Evolutionary conservation across 2,797 vertebrate genomes (phyloP), one percentile per base, ranked within the genome.

Genomic region (Eutrigla gurnardus): DNA sequence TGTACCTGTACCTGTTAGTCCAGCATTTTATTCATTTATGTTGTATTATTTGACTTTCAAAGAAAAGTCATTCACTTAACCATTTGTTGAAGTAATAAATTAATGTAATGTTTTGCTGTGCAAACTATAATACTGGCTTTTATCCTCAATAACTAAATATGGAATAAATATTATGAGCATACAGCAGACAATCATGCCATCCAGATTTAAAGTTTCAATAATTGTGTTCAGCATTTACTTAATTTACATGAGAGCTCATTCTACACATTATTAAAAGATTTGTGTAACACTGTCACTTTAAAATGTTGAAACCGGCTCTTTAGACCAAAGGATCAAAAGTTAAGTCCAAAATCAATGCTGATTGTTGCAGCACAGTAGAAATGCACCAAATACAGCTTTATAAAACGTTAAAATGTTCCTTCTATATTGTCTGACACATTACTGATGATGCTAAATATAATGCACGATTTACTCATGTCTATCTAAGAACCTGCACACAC

Each of bases 91-190:
- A 14, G 17, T 79, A 70, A 75, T 81, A 64, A 65, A 68, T 77
- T 17, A 33, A 52, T 80, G 63, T 66, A 75, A 76, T 88, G 5
- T 64, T 73, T 60, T 58, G n/a, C 14, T 73, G 18, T 25, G 17
- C 13, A 78, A 75, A 58, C 49, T 14, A 4, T 43, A 53, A 62
- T 35, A 3, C 33, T 60, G 42, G 15, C 8, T 58, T 43, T 7
- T 4, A 18, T 35, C 47, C 33, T 36, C 42, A 58, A 46, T n/a
- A 59, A 25, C 42, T 14, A 53, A 40, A 42, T 11, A 25, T 70
- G 37, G 14, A 72, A 72, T 77, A 70, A 75, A 82, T 75, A 85
- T 37, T 45, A 67, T 15, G 9, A 46, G 18, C 39, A 78, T 32
- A 65, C 18, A 59, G 25, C 42, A 73, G 17, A 47, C 53, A 70